phyloP scores from a whole-genome alignment of 2,797 vertebrate species.

The Enoplosus armatus region DNA sequence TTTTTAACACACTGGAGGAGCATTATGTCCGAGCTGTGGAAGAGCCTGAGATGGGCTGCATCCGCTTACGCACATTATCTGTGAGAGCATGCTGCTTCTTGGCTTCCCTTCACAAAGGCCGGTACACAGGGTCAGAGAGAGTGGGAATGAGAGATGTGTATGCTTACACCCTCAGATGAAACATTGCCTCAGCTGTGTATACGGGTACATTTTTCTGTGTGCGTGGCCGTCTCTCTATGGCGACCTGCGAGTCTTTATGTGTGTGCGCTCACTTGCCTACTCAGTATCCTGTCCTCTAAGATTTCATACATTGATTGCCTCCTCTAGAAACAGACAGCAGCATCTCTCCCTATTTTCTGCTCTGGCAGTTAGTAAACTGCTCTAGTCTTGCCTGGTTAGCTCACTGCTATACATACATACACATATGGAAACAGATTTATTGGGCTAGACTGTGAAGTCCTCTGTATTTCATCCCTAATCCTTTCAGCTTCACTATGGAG shows the following conservation, averaged over 20 bases:
- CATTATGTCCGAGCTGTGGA: constrained; percentile 55
- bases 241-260: constrained; percentile 24
- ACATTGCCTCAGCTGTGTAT: constrained; percentile 48
- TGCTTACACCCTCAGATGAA: constrained; percentile 74
- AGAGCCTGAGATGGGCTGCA: constrained; percentile 76
- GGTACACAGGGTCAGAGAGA: constrained; percentile 80
- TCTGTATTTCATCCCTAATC: constrained; percentile 46
- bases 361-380: constrained; percentile 59
- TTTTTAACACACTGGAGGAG: constrained; percentile 58
- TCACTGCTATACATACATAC: constrained; percentile 36
- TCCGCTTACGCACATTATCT: constrained; percentile 81
- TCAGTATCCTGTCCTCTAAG: constrained; percentile 62
- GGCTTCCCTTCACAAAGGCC: constrained; percentile 76
- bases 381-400: constrained; percentile 41
- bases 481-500: constrained; percentile 12
- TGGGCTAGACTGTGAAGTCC: constrained; percentile 21
- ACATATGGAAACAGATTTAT: constrained; percentile 55
- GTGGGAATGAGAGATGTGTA: constrained; percentile 76
- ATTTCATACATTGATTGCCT: constrained; percentile 71
- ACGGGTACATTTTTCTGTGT: constrained; percentile 31
- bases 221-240: constrained; percentile 37
- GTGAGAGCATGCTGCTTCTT: constrained; percentile 79
- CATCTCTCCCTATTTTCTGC: constrained; percentile 64
- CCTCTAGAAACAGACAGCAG: constrained; percentile 61
- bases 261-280: constrained; percentile 48